Base-by-base conservation (phyloP, 2,888 invertebrate species). In the Hypena proboscidalis region DNA sequence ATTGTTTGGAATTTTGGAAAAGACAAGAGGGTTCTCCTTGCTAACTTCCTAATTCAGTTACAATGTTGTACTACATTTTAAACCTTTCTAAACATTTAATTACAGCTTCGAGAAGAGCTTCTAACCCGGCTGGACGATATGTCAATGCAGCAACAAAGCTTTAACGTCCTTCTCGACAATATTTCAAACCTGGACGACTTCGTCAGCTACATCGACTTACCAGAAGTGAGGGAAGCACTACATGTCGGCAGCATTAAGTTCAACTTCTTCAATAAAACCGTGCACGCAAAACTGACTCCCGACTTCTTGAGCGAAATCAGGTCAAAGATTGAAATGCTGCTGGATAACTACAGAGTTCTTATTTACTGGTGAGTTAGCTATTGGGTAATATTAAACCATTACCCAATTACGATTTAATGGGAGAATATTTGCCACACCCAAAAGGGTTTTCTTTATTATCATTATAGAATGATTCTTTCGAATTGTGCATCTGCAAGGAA, bases 231-330 rank as follows among this genome's bases (percentile, higher is more conserved):
- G 10, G 83, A 89, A 5, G 93, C 94, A 0, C 92, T 97, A 33
- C 96, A 97, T 66, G 95, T 96, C 0, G 96, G 96, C 0, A 92
- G 93, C 58, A 82, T 91, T n/a, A 78, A 91, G 9, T 84, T 83
- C 29, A 47, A 62, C 0, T 77, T 78, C 39, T 65, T 67, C 21
- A 84, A 83, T 21, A 20, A 1, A 0, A 71, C 67, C 0, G 74
- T 73, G 0, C 65, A 73, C 1, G 31, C 29, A 0, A 66, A 64
- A 55, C 77, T 96, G 10, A 77, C 91, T 22, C 77, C 83, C 3
- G 97, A 97, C 72, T 90, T 95, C 32, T 91, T 95, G 87, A 92
- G 93, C 53, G 93, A 94, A 0, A 91, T 94, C 2, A 92, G 93
- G 13, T 81, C 91, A 0, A 92, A 93, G 77, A 77, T 95, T 8